Evolutionary conservation across 2,888 invertebrate genomes (phyloP).

Genomic region (Candidula unifasciata): DNA sequence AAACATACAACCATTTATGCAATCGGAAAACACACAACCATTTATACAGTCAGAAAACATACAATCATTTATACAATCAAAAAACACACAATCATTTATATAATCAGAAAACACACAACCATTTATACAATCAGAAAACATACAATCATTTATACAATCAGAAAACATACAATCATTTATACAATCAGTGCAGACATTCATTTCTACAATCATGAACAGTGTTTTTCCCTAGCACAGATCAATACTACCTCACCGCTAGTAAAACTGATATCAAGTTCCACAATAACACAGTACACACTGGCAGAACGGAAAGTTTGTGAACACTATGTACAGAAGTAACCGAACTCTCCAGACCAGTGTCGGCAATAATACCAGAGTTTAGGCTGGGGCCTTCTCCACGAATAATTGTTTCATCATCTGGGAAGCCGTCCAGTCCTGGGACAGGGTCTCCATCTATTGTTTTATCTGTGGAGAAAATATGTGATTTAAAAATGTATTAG

Average conservation of each 20-base stretch:
- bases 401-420: conserved; percentile 46
- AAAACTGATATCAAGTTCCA: conserved; percentile 2
- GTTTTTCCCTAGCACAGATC: not conserved
- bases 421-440: conserved; percentile 49
- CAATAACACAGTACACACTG: not conserved
- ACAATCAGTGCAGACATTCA: too few relatives aligned
- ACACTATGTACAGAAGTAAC: conserved; percentile 2
- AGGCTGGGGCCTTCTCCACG: conserved; percentile 35
- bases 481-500: too few relatives aligned
- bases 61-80: too few relatives aligned
- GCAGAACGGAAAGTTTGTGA: not conserved
- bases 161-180: too few relatives aligned
- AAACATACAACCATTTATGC: too few relatives aligned
- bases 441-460: conserved; percentile 15
- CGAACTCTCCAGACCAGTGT: conserved; percentile 21
- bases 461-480: not conserved
- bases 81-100: too few relatives aligned
- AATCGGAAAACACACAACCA: too few relatives aligned
- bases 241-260: not conserved
- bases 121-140: too few relatives aligned
- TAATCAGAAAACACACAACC: too few relatives aligned
- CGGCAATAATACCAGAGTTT: conserved; percentile 42
- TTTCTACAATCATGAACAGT: too few relatives aligned
- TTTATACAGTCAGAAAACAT: too few relatives aligned
- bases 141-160: too few relatives aligned